phyloP scores from a whole-genome alignment of 2,888 invertebrate species.

The Taphrorychus bicolor region DNA sequence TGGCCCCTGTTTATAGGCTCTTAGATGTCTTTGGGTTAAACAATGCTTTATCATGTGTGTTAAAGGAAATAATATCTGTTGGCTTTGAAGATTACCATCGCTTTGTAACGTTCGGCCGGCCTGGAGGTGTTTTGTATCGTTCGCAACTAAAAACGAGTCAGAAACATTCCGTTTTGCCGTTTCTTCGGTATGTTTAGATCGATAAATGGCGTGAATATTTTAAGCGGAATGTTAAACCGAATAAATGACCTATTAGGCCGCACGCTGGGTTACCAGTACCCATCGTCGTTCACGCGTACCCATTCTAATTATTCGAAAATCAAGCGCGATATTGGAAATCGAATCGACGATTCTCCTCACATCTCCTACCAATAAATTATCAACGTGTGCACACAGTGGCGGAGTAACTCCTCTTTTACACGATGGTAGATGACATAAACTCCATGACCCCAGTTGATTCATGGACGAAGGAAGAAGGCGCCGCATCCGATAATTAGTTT shows the following conservation, averaged over 20 bases:
- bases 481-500: conserved; percentile 35
- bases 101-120: conserved; percentile 23
- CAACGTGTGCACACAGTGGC: conserved; percentile 10
- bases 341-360: conserved; percentile 36
- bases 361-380: conserved; percentile 35
- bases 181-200: conserved; percentile 1
- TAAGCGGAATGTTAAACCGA: background rate
- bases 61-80: conserved; percentile 40
- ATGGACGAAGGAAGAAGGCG: background rate
- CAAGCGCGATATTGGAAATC: conserved; percentile 40
- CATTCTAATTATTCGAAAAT: conserved; percentile 32
- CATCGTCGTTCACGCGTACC: conserved; percentile 10
- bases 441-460: background rate
- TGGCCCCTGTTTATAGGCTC: conserved; percentile 34
- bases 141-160: background rate
- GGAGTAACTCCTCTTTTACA: conserved; percentile 3
- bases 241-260: conserved; percentile 13
- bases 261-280: conserved; percentile 17
- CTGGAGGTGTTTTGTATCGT: conserved; percentile 16
- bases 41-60: conserved; percentile 40
- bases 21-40: conserved; percentile 39
- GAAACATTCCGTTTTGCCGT: background rate
- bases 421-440: background rate
- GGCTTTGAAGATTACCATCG: conserved; percentile 34
- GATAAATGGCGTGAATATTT: conserved; percentile 3